phyloP scores from a whole-genome alignment of 2,797 vertebrate species.

The Ispidina lecontei region DNA sequence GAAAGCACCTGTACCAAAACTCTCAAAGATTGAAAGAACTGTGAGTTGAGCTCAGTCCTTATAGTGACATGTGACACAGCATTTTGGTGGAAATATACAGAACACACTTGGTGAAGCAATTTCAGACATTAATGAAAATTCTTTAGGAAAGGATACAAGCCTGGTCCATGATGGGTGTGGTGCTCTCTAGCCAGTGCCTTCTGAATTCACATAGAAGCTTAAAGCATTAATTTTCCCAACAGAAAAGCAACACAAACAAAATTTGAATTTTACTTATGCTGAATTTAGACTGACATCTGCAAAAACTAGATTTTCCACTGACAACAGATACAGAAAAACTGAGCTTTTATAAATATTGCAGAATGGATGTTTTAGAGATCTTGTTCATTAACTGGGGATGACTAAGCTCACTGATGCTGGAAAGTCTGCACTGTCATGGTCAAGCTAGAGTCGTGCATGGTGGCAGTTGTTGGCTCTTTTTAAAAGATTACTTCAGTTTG shows the following conservation, averaged over 20 bases:
- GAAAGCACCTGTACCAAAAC: neutral
- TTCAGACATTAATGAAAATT: neutral
- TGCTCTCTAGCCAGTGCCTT: neutral
- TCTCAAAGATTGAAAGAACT: neutral
- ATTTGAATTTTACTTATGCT: neutral
- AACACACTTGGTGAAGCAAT: neutral
- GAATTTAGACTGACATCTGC: neutral
- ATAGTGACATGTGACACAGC: accelerated
- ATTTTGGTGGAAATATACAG: neutral
- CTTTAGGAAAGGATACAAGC: neutral
- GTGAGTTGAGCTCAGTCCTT: neutral
- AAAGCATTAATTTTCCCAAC: neutral
- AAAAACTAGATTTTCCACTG: neutral
- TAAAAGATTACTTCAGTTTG: constrained; percentile 32
- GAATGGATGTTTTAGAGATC: neutral
- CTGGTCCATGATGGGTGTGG: accelerated
- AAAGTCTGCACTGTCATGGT: neutral
- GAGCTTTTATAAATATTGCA: neutral
- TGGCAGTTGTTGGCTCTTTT: constrained; percentile 31
- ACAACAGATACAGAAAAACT: neutral
- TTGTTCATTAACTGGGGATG: neutral
- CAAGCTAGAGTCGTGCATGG: neutral
- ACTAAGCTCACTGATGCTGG: neutral
- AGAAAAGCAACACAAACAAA: neutral
- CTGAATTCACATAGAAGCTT: neutral